Evolutionary conservation across 2,888 invertebrate genomes (phyloP), one percentile per base, ranked within the genome.

Genomic region (Nomada goodeniana): DNA sequence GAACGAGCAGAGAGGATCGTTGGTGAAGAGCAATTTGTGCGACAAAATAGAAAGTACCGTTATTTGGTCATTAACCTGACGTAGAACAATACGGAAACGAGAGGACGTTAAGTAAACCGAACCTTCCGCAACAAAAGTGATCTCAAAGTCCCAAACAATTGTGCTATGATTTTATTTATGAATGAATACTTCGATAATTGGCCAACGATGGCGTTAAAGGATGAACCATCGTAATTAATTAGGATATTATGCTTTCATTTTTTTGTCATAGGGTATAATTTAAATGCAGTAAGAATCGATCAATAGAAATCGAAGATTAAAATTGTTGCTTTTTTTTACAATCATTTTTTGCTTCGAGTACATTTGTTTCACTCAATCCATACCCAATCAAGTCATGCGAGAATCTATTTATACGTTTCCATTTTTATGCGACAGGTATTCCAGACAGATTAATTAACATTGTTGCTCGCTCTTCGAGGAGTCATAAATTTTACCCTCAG

Each of bases 31-130:
- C 36, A n/a, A 55, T 68, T 68, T 52, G 36, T 68, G 42, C 18
- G 15, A 20, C 23, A n/a, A 55, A 55, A 53, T 71, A 71, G 71
- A 71, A 71, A 71, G 71, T 71, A 23, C 36, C 36, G 52, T 68
- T 55, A 68, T 68, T 68, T 68, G 53, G 11, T 10, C 67, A 68
- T 63, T 71, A 71, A 71, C 61, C 36, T 13, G 61, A 61, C 10
- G 29, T 29, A n/a, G 50, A 36, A n/a, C 11, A 63, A 63, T 11
- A 52, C 11, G 36, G 50, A 36, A 61, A 20, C 20, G n/a, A 23
- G 23, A 11, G 61, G 36, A 60, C 60, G 18, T 52, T 10, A 13
- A 44, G 26, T 50, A 42, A 63, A 53, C 59, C 47, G 18, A 55
- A 52, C 15, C 50, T 18, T 23, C 13, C 36, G 36, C 36, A 36